phyloP scores from a whole-genome alignment of 2,888 invertebrate genomes.

The Lasioglossum oenotherae region DNA sequence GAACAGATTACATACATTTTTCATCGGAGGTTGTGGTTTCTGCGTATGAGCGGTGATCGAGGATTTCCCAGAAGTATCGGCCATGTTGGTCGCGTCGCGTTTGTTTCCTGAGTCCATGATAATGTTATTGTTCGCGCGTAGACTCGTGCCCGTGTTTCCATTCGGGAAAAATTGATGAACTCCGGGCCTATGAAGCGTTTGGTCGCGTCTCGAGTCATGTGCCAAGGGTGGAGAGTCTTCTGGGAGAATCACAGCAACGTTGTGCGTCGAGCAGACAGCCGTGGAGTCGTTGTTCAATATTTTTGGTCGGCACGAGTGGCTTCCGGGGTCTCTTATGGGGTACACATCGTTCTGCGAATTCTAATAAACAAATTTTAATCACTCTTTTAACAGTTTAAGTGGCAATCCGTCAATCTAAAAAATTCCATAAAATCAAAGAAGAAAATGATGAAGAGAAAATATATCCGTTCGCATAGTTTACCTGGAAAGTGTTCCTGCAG shows the following conservation, averaged over 20 bases:
- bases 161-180: background rate
- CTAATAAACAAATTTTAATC: background rate
- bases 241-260: conserved; percentile 37
- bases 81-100: conserved; percentile 6
- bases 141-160: background rate
- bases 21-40: background rate
- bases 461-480: background rate
- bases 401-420: too few relatives aligned
- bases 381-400: too few relatives aligned
- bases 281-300: conserved; percentile 23
- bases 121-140: background rate
- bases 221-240: background rate
- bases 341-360: conserved; percentile 23
- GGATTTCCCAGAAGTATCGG: background rate
- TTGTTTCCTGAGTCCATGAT: background rate
- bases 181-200: background rate
- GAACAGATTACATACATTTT: background rate
- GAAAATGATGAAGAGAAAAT: background rate
- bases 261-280: conserved; percentile 36
- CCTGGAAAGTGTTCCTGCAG: conserved; percentile 19
- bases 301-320: background rate
- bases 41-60: background rate
- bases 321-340: conserved; percentile 24
- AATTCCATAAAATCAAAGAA: too few relatives aligned
- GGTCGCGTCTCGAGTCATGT: conserved; percentile 4